Conservation (phyloP, 2,888 invertebrate species). For the Heliconius cydno region DNA sequence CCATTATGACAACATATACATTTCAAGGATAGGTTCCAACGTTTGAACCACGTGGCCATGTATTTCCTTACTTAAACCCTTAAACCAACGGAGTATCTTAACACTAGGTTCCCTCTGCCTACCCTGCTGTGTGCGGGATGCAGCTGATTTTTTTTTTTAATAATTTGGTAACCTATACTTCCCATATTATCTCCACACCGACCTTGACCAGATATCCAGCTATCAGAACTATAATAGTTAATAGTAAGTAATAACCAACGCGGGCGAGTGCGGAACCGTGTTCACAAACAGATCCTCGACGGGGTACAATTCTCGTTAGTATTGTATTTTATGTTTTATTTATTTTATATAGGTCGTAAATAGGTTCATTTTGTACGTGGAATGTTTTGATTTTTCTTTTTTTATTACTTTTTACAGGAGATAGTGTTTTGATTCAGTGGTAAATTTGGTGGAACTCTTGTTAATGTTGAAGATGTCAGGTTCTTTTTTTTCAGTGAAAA, state of each 20-base stretch:
- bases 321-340: constrained; percentile 20
- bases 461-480: not conserved
- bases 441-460: not conserved
- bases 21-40: no score
- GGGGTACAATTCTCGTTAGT: constrained; percentile 26
- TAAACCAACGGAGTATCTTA: no score
- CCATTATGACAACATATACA: no score
- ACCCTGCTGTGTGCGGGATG: no score
- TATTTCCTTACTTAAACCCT: not conserved
- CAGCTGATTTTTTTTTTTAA: no score
- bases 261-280: constrained; percentile 33
- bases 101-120: no score
- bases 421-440: constrained; percentile 2
- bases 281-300: constrained; percentile 35
- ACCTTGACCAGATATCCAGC: not conserved
- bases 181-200: not conserved
- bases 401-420: not conserved
- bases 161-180: not conserved
- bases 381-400: constrained; percentile 16
- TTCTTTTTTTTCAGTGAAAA: no score
- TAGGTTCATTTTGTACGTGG: constrained; percentile 7
- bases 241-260: constrained; percentile 18
- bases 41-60: not conserved
- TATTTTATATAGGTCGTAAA: constrained; percentile 4
- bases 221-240: constrained; percentile 13